Evolutionary conservation across 2,888 invertebrate genomes (phyloP), one percentile per base, ranked within the genome.

Genomic region (Drosophila prolongata): DNA sequence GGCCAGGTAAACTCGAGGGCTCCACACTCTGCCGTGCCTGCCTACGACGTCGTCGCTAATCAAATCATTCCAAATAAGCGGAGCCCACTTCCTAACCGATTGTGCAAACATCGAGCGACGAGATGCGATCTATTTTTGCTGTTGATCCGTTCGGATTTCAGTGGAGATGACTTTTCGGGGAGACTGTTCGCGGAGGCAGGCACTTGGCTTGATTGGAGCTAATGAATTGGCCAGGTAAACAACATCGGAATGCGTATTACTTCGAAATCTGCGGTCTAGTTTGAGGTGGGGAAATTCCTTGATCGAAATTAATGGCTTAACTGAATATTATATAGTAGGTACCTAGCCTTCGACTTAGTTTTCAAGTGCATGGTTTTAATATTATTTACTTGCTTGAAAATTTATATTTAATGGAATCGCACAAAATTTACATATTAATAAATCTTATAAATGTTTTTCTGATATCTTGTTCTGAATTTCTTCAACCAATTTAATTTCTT

Each of bases 1-100:
- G 16, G 57, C 42, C 78, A 85, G 70, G 71, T 78, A 40, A 78
- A 58, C 53, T 54, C 44, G 47, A 49, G 50, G 66, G 58, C 74
- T 76, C 11, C 46, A 56, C 46, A 56, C 10, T 53, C 50, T 11
- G 47, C 69, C 52, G 76, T 83, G 56, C 80, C 72, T 43, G 64
- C 38, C 76, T 71, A 86, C 86, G 84, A 86, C 69, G 55, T 83
- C 76, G 84, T 79, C 76, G 87, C 78, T 83, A 80, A 83, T 83
- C 70, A 80, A 77, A 83, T 78, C 62, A 70, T 46, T 69, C 59
- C 69, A 60, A 78, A 82, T 65, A 73, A 61, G 52, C 55, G 34
- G n/a, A 44, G 9, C 43, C 61, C 10, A 9, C 40, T 42, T 77
- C 72, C 78, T 84, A 84, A 84, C 19, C 46, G 57, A 70, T 74